These are phyloP conservation scores for Lepidurus packardi DNA, from an alignment of 1,140 invertebrate genomes.

Conservation along the genomic window DNA sequence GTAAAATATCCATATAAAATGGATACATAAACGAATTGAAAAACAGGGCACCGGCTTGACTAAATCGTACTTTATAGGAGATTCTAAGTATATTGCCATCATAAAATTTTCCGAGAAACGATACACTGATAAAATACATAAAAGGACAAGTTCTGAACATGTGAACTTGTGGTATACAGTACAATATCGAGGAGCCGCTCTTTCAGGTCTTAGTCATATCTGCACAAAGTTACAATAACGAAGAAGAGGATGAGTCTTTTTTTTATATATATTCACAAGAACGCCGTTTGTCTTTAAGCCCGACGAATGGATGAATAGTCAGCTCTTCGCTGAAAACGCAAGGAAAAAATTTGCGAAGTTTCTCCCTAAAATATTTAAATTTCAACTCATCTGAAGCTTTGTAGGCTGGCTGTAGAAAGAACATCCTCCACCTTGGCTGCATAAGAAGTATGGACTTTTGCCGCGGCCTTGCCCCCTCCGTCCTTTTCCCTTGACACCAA, in stretches of 20 bases:
- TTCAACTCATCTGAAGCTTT: neutral
- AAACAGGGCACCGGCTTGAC: neutral
- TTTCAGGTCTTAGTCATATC: constrained; percentile 4
- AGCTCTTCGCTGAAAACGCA: neutral
- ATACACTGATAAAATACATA: constrained; percentile 22
- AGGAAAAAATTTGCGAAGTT: neutral
- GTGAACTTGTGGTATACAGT: neutral
- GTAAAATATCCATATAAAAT: neutral
- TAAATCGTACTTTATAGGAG: neutral
- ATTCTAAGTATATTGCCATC: constrained; percentile 22
- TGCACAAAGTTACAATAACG: constrained; percentile 7
- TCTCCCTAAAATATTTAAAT: neutral
- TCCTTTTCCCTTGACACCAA: constrained; percentile 12
- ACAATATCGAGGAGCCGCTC: constrained; percentile 14
- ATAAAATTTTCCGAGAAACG: constrained; percentile 14
- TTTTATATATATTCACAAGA: neutral
- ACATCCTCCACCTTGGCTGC: constrained; percentile 17
- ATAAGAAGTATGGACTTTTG: constrained; percentile 8
- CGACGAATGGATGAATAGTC: neutral
- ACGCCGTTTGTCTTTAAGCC: neutral
- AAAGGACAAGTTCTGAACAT: neutral
- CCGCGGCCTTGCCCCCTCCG: constrained; percentile 12
- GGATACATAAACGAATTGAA: neutral
- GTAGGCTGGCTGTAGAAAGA: constrained; percentile 2
- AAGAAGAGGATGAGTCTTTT: neutral